Evolutionary conservation across 2,888 invertebrate species (phyloP).

Genomic region (Zygaena filipendulae): DNA sequence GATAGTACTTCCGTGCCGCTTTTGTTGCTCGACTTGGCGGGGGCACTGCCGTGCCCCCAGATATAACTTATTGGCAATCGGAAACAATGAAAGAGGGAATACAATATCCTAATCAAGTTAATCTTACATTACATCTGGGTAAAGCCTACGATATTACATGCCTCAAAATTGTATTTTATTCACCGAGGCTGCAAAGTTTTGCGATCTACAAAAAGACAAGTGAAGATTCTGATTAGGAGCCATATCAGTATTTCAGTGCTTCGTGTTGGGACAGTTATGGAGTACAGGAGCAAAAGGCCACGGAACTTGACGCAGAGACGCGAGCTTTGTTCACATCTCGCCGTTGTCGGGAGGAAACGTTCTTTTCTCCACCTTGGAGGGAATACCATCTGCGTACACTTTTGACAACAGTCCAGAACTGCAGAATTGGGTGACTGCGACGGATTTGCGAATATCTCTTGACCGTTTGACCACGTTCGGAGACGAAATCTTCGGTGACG

Average conservation of each 20-base stretch:
- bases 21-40: too few relatives aligned
- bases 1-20: too few relatives aligned
- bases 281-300: conserved; percentile 79
- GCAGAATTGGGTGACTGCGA: conserved; percentile 99
- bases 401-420: conserved; percentile 92
- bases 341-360: conserved; percentile 95
- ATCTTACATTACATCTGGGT: conserved; percentile 91
- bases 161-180: conserved; percentile 92
- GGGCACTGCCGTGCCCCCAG: too few relatives aligned
- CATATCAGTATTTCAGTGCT: conserved; percentile 93
- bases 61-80: conserved; percentile 98
- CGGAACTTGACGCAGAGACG: conserved; percentile 84
- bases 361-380: conserved; percentile 94
- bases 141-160: conserved; percentile 98
- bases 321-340: conserved; percentile 96
- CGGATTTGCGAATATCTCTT: conserved; percentile 89
- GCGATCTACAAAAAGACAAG: conserved; percentile 89
- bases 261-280: conserved; percentile 93
- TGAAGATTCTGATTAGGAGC: conserved; percentile 85
- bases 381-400: conserved; percentile 90
- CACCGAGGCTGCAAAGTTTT: conserved; percentile 97
- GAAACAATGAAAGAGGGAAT: conserved; percentile 97
- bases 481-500: conserved; percentile 95
- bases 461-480: conserved; percentile 97
- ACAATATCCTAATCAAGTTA: conserved; percentile 91